Percentiles rank a stretch among this genome's conserved stretches.
Conservation (phyloP, 2,888 invertebrate genomes). For the Himalopsyche anomala region DNA sequence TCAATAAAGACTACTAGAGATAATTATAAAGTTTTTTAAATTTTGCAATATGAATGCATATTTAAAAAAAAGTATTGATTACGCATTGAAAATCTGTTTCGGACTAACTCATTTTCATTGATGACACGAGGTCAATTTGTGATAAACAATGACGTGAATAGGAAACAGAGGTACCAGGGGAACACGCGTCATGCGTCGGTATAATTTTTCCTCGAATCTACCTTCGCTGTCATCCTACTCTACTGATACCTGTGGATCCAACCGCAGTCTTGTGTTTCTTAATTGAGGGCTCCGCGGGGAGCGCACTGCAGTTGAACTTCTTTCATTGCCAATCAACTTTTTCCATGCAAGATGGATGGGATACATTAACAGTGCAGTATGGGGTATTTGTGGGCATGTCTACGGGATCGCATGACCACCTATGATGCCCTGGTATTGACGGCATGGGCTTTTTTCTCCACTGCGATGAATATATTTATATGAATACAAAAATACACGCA, state of each 20-base stretch:
- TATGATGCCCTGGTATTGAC: slow-evolving; percentile 47
- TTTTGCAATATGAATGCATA: too few relatives aligned
- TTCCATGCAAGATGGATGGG: slow-evolving; percentile 55
- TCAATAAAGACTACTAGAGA: too few relatives aligned
- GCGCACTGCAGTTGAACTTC: slow-evolving; percentile 24
- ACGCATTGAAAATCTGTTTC: too few relatives aligned
- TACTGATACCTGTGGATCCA: slow-evolving; percentile 39
- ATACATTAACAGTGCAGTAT: slow-evolving; percentile 52
- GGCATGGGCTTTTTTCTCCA: background rate
- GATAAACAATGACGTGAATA: background rate
- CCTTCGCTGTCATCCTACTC: background rate
- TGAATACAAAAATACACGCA: slow-evolving; percentile 18
- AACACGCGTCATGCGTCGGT: slow-evolving; percentile 8
- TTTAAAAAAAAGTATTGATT: too few relatives aligned
- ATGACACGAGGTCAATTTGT: background rate
- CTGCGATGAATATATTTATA: slow-evolving; percentile 15
- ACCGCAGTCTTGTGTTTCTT: slow-evolving; percentile 49
- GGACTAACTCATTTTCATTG: background rate
- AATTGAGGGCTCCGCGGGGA: slow-evolving; percentile 57
- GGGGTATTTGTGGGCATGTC: slow-evolving; percentile 57
- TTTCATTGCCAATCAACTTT: slow-evolving; percentile 55
- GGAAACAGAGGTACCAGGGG: background rate
- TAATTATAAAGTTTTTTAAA: too few relatives aligned
- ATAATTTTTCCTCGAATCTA: slow-evolving; percentile 5
- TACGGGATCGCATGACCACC: slow-evolving; percentile 51